phyloP scores from a whole-genome alignment of 1,140 invertebrate genomes.

The Macrobrachium nipponense region DNA sequence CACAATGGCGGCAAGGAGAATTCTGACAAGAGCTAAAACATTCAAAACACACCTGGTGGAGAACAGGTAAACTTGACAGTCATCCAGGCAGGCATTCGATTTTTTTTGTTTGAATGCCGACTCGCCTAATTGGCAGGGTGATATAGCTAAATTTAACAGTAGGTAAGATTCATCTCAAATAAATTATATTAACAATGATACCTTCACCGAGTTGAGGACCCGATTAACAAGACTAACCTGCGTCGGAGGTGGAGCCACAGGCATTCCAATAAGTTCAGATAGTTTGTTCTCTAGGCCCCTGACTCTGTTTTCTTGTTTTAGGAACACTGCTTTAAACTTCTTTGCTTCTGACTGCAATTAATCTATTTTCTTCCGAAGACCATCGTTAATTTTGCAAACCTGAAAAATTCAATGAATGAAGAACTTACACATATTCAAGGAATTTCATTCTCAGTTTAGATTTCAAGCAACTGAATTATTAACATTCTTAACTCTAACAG shows the following conservation, averaged over 20 bases:
- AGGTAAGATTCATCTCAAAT: too few relatives aligned
- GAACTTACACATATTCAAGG: not conserved
- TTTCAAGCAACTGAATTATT: too few relatives aligned
- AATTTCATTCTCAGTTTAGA: too few relatives aligned
- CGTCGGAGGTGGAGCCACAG: constrained; percentile 6
- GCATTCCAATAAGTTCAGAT: constrained; percentile 19
- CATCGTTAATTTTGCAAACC: constrained; percentile 56
- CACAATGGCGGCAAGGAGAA: too few relatives aligned
- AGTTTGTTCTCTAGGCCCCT: constrained; percentile 61
- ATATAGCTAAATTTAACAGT: too few relatives aligned
- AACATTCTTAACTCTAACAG: too few relatives aligned
- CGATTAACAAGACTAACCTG: constrained; percentile 53
- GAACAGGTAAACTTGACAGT: too few relatives aligned
- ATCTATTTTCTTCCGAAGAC: constrained; percentile 75
- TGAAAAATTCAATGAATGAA: constrained; percentile 13
- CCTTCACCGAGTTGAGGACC: constrained; percentile 27
- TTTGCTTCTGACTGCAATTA: constrained; percentile 88
- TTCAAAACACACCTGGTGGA: too few relatives aligned
- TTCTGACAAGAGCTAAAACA: too few relatives aligned
- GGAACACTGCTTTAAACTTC: constrained; percentile 91
- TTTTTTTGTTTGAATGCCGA: too few relatives aligned
- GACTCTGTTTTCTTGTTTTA: constrained; percentile 93
- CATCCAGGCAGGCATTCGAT: too few relatives aligned
- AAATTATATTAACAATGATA: constrained; percentile 41
- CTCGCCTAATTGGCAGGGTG: too few relatives aligned